Percentiles rank a stretch among this genome's conserved stretches.
phyloP scores from a whole-genome alignment of 2,888 invertebrate species.

The Lasioglossum oenotherae region DNA sequence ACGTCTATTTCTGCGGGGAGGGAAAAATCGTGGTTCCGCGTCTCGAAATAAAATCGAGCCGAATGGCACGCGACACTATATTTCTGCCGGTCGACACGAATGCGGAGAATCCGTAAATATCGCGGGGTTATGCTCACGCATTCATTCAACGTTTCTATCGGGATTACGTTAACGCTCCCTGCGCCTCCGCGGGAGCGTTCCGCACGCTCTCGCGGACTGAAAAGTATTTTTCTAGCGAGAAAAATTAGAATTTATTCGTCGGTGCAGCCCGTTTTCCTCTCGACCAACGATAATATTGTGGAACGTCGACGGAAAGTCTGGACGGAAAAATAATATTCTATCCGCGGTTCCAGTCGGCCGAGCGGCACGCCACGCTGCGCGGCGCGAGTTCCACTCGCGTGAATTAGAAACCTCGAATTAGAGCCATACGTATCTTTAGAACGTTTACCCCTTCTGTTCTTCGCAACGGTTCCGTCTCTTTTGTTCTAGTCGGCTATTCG shows the following conservation, averaged over 20 bases:
- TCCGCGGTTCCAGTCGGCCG: conserved; percentile 40
- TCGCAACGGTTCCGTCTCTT: conserved; percentile 41
- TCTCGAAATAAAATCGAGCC: conserved; percentile 70
- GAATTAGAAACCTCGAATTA: conserved; percentile 72
- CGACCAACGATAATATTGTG: not conserved
- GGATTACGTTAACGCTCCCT: not conserved
- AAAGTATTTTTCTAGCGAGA: not conserved
- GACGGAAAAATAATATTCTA: conserved; percentile 13
- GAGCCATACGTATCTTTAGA: conserved; percentile 71
- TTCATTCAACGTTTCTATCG: conserved; percentile 38
- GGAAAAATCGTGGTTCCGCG: conserved; percentile 69
- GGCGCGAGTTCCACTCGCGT: conserved; percentile 43
- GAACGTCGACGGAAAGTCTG: not conserved
- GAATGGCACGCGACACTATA: conserved; percentile 54
- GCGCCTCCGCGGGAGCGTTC: not conserved
- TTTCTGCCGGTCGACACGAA: conserved; percentile 46
- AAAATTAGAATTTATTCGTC: not conserved
- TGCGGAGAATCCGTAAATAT: conserved; percentile 35
- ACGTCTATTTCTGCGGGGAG: conserved; percentile 51
- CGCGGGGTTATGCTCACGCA: not conserved
- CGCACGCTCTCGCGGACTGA: not conserved
- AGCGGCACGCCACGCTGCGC: not conserved
- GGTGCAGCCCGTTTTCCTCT: not conserved
- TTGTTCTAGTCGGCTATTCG: conserved; percentile 54
- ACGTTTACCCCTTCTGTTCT: conserved; percentile 65